Base-by-base conservation (phyloP, 1,140 invertebrate species). In the Drosophila mauritiana region DNA sequence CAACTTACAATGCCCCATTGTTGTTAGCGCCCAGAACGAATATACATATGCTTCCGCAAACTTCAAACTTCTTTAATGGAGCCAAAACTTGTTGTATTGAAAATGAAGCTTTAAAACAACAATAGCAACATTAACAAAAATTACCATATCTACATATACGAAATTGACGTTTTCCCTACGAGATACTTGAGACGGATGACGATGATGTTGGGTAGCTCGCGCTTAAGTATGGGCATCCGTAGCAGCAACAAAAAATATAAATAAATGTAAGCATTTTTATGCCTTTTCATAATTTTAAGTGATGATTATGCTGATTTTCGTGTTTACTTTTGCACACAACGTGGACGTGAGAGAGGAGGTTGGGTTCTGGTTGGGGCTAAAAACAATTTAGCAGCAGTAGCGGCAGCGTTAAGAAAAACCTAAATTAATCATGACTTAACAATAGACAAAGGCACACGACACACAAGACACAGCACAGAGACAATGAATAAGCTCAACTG, bases 231-330 rank as follows among this genome's bases (percentile, higher is more conserved):
- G 65, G 62, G 31, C 72, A 70, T 40, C 51, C 65, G 61, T 69
- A 46, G 51, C 56, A 67, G 17, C 51, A 62, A 57, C 46, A 73
- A 80, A 45, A 72, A 79, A 63, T 13, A 46, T 56, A 56, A 55
- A 79, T 69, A 69, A 43, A 40, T 77, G 40, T 49, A 57, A 77
- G 55, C 46, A 76, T 61, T 76, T 72, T 65, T 83, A 83, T 82
- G 80, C 77, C 70, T 83, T 82, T 83, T 83, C 74, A 83, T 78
- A 83, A 75, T 70, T 83, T 83, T 78, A 83, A 83, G 80, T 83
- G 80, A 83, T 83, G 80, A 83, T 83, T 83, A 83, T 83, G 80
- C 80, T 83, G 69, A 83, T 83, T 83, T 83, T 61, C 49, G 34
- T 78, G 74, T 68, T 68, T 56, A 59, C 79, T 63, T 78, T 59